A percentile compares a stretch with the other conserved stretches of the same genome.
These are phyloP conservation scores for Pseudocheirus occidentalis DNA, from an alignment of 2,797 vertebrate species.

Conservation along the genomic window DNA sequence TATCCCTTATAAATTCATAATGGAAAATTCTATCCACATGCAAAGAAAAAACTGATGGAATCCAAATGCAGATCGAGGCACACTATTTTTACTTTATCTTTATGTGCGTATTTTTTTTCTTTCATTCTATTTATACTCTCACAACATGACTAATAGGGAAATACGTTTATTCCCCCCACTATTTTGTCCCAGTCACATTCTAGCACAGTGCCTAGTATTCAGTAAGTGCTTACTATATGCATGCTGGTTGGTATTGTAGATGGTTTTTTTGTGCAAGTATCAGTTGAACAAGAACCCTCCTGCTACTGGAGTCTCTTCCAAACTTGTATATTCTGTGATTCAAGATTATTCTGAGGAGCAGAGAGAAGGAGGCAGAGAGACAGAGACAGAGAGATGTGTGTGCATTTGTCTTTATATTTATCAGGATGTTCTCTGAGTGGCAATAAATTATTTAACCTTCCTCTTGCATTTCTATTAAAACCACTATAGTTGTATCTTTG, in stretches of 20 bases:
- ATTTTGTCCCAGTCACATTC: neutral
- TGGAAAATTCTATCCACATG: neutral
- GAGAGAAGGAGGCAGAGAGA: neutral
- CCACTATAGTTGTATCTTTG: neutral
- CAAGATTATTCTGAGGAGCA: neutral
- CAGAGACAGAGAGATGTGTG: neutral
- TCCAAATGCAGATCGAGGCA: neutral
- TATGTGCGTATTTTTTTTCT: neutral
- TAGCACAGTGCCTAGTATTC: neutral
- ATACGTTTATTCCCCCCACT: neutral
- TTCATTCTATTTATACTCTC: neutral
- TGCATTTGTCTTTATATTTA: neutral
- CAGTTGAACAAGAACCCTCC: neutral
- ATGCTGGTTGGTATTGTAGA: neutral
- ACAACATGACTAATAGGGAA: neutral
- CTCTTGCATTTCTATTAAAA: neutral
- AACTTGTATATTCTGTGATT: neutral
- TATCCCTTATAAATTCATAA: neutral
- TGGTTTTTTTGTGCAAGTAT: neutral
- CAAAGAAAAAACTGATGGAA: neutral
- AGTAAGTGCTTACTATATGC: neutral
- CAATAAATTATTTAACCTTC: neutral
- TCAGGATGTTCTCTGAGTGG: neutral
- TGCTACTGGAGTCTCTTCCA: neutral
- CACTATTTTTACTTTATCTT: neutral